Evolutionary conservation across 2,888 invertebrate genomes (phyloP), one percentile per base, ranked within the genome.

Genomic region (Steinernema scapterisci): DNA sequence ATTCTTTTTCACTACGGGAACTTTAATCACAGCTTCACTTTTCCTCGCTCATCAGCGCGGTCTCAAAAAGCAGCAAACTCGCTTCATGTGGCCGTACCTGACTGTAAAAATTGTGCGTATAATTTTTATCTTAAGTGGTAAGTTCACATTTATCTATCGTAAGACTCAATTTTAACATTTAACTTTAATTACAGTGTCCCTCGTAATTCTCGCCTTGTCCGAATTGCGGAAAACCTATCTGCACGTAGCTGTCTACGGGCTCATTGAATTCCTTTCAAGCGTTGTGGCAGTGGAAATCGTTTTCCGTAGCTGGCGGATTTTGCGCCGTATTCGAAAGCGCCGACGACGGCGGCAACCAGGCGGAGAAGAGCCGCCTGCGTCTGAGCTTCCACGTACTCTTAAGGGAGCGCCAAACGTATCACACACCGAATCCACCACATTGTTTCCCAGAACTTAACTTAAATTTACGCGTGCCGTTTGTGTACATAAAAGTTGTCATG

Each of bases 191-290:
- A 31, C 38, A 63, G 63, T 63, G 3, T 63, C 63, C 27, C 63
- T 63, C 19, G 19, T 63, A 16, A 63, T 63, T 31, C 16, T 63
- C 21, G 27, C 16, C 16, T 6, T 31, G 7, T 31, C 27, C 7
- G 63, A 63, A 25, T n/a, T 27, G 16, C 63, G 63, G 16, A 63
- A 63, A 63, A 63, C 63, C 23, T 63, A 63, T 63, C 63, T 63
- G 9, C 63, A 63, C 16, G 31, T 63, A 1, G 63, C 63, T 1
- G 63, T 63, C 6, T 63, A 63, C 31, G 21, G 63, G 7, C 13
- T 63, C 5, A 63, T 63, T 7, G 63, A 63, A 63, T 63, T 63
- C n/a, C 31, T 63, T 7, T 63, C 63, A 9, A 63, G 63, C 19
- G 63, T n/a, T 16, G 31, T 63, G 1, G 63, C 63, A 16, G 31